A percentile compares a stretch with the other conserved stretches of the same genome.
These are phyloP conservation scores for Pollachius pollachius DNA, from an alignment of 2,113 vertebrate species.

Conservation along the genomic window DNA sequence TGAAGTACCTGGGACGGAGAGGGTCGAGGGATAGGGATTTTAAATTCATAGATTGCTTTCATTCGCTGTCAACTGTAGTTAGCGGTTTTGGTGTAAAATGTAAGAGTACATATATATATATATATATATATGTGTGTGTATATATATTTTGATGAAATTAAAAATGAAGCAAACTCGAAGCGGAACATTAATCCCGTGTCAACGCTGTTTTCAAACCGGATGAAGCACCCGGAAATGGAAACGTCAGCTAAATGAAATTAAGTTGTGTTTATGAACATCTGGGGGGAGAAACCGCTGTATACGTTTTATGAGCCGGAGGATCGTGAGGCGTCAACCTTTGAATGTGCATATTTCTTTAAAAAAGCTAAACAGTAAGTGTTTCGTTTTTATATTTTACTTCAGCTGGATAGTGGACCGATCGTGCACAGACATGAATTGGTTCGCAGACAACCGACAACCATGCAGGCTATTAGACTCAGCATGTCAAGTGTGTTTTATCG, in stretches of 20 bases:
- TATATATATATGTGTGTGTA: background rate
- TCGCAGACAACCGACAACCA: too few species aligned
- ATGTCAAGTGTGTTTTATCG: too few species aligned
- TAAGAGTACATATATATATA: background rate
- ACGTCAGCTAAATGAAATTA: slow-evolving; percentile 18
- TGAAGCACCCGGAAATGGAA: slow-evolving; percentile 10
- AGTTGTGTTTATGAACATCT: slow-evolving; percentile 7
- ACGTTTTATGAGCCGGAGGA: background rate
- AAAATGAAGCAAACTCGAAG: background rate
- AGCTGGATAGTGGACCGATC: too few species aligned
- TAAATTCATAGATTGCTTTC: background rate
- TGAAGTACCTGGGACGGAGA: too few species aligned
- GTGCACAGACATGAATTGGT: too few species aligned
- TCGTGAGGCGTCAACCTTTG: background rate
- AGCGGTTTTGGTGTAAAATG: background rate
- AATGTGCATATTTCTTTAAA: background rate
- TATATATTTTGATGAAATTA: background rate
- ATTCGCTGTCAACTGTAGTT: too few species aligned
- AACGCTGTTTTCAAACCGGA: too few species aligned
- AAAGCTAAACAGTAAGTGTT: background rate
- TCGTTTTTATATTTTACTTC: too few species aligned
- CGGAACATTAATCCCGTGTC: background rate
- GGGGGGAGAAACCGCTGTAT: background rate
- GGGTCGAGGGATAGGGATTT: background rate
- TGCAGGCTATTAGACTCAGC: too few species aligned